A percentile compares a stretch with the other conserved stretches of the same genome.
Conservation (phyloP, 2,113 vertebrate genomes). For the Melanostigma gelatinosum region DNA sequence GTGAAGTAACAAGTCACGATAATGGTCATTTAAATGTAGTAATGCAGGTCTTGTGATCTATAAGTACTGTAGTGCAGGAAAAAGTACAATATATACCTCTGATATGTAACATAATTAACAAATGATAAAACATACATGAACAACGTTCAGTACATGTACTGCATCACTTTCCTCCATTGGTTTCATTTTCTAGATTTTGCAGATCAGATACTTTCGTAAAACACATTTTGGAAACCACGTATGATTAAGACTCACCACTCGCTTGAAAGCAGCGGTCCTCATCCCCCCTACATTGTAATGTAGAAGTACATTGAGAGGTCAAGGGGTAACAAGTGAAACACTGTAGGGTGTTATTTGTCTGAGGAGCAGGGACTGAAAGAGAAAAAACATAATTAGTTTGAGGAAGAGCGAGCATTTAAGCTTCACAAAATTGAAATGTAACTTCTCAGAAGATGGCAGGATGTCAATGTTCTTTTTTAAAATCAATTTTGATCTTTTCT, state of each 20-base stretch:
- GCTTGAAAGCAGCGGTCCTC: slow-evolving; percentile 15
- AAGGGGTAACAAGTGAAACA: background rate
- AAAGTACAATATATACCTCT: background rate
- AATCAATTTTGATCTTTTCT: background rate
- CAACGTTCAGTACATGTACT: background rate
- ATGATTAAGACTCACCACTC: background rate
- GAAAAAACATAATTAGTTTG: background rate
- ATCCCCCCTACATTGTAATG: background rate
- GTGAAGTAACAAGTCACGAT: no score
- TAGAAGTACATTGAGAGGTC: rapidly evolving
- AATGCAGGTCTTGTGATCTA: no score
- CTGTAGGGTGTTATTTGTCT: background rate
- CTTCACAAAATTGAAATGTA: background rate
- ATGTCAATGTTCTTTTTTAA: no score
- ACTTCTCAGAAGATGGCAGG: background rate
- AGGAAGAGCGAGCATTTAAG: background rate
- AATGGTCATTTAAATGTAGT: no score
- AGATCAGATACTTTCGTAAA: background rate
- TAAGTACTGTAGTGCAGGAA: no score
- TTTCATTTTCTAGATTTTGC: background rate
- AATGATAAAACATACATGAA: background rate
- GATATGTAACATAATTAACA: background rate
- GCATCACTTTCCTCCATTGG: background rate
- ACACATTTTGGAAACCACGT: background rate
- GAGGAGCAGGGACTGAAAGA: background rate